These are phyloP conservation scores for Mormyrops boulengeri DNA, from an alignment of 2,797 vertebrate genomes.

Conservation along the genomic window DNA sequence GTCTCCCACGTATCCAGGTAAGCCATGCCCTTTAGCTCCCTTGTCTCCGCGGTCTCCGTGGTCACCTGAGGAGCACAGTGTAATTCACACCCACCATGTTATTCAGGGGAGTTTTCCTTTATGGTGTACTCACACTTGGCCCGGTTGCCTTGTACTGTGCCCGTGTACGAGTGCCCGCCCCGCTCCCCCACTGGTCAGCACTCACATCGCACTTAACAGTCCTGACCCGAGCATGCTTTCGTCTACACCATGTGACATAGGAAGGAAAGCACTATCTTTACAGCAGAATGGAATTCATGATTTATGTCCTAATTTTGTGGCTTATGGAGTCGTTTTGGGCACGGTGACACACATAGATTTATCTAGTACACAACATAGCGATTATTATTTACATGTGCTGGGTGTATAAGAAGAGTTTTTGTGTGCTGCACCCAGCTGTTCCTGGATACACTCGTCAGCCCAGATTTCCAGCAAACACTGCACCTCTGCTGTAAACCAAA, in stretches of 20 bases:
- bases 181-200: not conserved
- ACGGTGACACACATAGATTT: not conserved
- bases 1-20: conserved; percentile 54
- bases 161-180: not conserved
- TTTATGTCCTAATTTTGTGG: not conserved
- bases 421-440: not conserved
- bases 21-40: conserved; percentile 51
- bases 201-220: not conserved
- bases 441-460: not conserved
- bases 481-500: not conserved
- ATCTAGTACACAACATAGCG: not conserved
- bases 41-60: conserved; percentile 57
- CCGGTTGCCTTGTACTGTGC: not conserved
- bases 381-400: not conserved
- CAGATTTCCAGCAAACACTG: not conserved
- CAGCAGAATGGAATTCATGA: not conserved
- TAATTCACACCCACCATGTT: not conserved
- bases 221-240: not conserved
- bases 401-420: not conserved
- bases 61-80: conserved; percentile 54
- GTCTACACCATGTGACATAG: not conserved
- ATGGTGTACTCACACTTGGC: not conserved
- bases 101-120: not conserved
- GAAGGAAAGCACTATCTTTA: not conserved
- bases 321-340: not conserved